Evolutionary conservation across 2,113 vertebrate species (phyloP).

Genomic region (Protobothrops mucrosquamatus): DNA sequence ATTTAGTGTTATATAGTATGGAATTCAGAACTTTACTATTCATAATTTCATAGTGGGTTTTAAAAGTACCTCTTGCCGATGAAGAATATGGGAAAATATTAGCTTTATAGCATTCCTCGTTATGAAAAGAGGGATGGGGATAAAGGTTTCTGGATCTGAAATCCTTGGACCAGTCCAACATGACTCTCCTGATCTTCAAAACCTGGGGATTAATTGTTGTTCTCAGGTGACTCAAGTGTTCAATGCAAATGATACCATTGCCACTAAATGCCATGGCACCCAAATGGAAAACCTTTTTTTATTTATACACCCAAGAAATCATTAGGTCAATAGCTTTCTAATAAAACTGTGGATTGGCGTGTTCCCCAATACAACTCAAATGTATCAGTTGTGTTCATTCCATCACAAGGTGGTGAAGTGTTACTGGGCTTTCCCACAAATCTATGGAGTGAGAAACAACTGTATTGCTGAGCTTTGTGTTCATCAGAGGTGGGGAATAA

Average conservation of each 20-base stretch:
- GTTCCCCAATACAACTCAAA: not conserved
- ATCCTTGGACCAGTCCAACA: not conserved
- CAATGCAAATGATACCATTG: not conserved
- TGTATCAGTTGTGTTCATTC: not conserved
- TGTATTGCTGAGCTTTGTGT: not conserved
- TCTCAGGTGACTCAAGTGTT: not conserved
- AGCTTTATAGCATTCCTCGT: no score
- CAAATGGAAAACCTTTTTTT: not conserved
- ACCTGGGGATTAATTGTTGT: not conserved
- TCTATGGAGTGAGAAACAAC: not conserved
- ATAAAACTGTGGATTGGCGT: not conserved
- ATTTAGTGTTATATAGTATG: not conserved
- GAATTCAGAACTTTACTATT: not conserved
- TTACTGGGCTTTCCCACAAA: not conserved
- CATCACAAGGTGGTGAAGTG: not conserved
- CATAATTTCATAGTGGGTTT: not conserved
- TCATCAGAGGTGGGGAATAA: not conserved
- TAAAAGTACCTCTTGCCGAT: not conserved
- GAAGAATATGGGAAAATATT: not conserved
- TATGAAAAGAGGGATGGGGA: not conserved
- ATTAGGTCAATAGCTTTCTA: not conserved
- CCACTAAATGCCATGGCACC: not conserved
- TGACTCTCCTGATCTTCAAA: not conserved
- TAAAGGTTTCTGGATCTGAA: not conserved
- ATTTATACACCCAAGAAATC: not conserved